Base-by-base conservation (phyloP, 2,113 vertebrate species). In the Chitala chitala region DNA sequence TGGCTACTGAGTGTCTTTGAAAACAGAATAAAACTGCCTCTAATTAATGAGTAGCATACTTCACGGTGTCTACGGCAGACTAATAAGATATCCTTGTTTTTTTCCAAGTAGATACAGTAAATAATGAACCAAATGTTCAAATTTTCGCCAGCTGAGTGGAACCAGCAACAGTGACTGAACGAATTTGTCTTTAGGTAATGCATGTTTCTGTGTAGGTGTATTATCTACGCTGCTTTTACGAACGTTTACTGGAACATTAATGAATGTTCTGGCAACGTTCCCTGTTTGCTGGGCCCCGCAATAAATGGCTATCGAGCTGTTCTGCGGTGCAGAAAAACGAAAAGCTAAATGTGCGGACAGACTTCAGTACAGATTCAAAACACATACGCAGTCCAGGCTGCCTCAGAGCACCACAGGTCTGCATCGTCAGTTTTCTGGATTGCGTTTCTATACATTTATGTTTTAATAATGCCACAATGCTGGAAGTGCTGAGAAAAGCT, bases 191-290 rank as follows among this genome's bases (percentile, higher is more conserved):
- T 26, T 20, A 17, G 6, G 22, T 68, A 73, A 61, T 59, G 55
- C 31, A 13, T 1, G 17, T 42, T 53, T 58, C 36, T 44, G 38
- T 44, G 40, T 72, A 26, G 22, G 20, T 44, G 29, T 40, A 29
- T 55, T 40, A 58, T 58, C 51, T 59, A 36, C 36, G 58, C 36
- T 59, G 70, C 22, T 20, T 68, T 68, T 68, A 48, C 7, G n/a
- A 29, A 22, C 64, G 44, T 66, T 24, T 15, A 68, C 20, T 68
- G n/a, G n/a, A n/a, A n/a, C n/a, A n/a, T n/a, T n/a, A n/a, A n/a
- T n/a, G n/a, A n/a, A n/a, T n/a, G n/a, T n/a, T n/a, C n/a, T n/a
- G n/a, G n/a, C n/a, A n/a, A n/a, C n/a, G n/a, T n/a, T n/a, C n/a
- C n/a, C n/a, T n/a, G n/a, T n/a, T n/a, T n/a, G n/a, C n/a, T n/a